Evolutionary conservation across 1,140 invertebrate species (phyloP).

Genomic region (Pentalonia nigronervosa): DNA sequence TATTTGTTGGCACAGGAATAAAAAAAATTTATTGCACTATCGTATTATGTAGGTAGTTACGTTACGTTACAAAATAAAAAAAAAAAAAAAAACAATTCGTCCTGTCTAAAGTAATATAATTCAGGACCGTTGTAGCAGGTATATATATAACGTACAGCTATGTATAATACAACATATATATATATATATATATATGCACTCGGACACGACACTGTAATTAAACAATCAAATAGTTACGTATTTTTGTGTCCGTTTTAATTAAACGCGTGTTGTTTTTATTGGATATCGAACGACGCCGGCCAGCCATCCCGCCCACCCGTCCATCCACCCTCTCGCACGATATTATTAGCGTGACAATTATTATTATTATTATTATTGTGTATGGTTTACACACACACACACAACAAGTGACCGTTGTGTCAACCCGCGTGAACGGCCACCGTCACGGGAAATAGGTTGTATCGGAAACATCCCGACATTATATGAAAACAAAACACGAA

Average conservation of each 20-base stretch:
- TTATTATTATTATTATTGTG: not conserved
- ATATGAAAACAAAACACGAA: not conserved
- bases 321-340: not conserved
- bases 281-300: not conserved
- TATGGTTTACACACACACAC: not conserved
- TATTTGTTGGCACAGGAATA: too few species aligned
- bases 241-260: not conserved
- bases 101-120: not conserved
- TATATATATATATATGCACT: not conserved
- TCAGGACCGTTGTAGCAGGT: not conserved
- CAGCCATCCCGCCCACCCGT: too few species aligned
- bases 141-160: not conserved
- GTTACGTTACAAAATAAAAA: not conserved
- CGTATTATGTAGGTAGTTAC: too few species aligned
- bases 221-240: not conserved
- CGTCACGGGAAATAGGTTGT: slow-evolving; percentile 51
- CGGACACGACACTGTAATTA: not conserved
- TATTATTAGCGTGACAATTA: not conserved
- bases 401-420: not conserved
- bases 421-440: not conserved
- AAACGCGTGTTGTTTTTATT: not conserved
- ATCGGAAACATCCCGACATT: slow-evolving; percentile 40
- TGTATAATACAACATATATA: too few species aligned
- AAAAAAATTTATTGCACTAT: too few species aligned
- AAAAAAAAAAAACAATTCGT: not conserved